Evolutionary conservation across 2,113 vertebrate species (phyloP).

Genomic region (Gymnarchus niloticus): DNA sequence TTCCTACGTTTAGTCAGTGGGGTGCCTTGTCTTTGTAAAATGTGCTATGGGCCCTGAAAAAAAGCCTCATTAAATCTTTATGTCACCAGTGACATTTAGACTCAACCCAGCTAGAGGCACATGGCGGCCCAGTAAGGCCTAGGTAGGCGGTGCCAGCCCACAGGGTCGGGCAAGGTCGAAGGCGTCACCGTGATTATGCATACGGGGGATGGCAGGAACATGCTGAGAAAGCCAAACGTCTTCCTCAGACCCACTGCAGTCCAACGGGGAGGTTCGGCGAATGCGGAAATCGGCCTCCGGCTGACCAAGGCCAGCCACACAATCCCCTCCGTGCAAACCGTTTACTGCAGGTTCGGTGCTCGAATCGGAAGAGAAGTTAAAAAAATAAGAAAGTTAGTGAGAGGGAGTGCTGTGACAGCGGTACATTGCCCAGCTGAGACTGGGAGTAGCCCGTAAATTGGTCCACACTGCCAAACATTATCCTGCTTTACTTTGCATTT

Average conservation of each 20-base stretch:
- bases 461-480: not conserved
- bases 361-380: not conserved
- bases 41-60: not conserved
- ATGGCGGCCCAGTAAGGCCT: not conserved
- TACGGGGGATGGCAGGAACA: not conserved
- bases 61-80: constrained; percentile 22
- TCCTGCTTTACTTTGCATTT: not conserved
- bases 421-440: not conserved
- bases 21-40: not conserved
- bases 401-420: not conserved
- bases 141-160: not conserved
- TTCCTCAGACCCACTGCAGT: not conserved
- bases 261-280: not conserved
- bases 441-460: not conserved
- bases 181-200: not conserved
- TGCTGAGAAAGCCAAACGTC: constrained; percentile 22
- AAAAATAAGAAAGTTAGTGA: not conserved
- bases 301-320: not conserved
- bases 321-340: not conserved
- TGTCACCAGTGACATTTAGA: constrained; percentile 22
- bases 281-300: not conserved
- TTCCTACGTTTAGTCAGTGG: not conserved
- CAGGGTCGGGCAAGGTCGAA: constrained; percentile 14
- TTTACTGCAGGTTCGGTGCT: not conserved
- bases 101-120: not conserved